Percentiles rank a stretch among this genome's conserved stretches.
Evolutionary conservation across 2,797 vertebrate genomes (phyloP).

Genomic region (Steatocranus sp.): DNA sequence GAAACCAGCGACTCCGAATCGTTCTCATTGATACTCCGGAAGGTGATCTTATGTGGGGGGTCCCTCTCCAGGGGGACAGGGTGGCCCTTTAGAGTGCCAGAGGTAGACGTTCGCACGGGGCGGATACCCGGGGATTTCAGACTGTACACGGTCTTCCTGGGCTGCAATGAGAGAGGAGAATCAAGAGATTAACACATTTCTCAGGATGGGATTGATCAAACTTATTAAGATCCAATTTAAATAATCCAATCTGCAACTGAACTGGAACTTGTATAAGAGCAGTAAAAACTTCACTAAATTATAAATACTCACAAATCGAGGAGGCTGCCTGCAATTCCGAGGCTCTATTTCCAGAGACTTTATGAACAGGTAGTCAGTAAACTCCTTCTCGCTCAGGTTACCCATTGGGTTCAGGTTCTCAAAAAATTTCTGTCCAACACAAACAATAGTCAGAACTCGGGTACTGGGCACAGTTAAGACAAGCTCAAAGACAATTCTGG

Average conservation of each 20-base stretch:
- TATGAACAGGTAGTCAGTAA: slow-evolving; percentile 94
- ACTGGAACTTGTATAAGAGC: neutral
- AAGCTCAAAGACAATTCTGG: neutral
- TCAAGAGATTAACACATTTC: neutral
- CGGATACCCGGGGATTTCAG: slow-evolving; percentile 95
- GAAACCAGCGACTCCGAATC: slow-evolving; percentile 80
- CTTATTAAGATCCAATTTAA: neutral
- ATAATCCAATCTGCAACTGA: neutral
- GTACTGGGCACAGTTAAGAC: neutral
- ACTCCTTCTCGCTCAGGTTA: slow-evolving; percentile 89
- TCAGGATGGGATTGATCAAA: neutral
- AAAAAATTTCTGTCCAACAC: slow-evolving; percentile 85
- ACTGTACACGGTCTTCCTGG: slow-evolving; percentile 87
- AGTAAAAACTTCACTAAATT: neutral
- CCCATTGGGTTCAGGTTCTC: slow-evolving; percentile 98
- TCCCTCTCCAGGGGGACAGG: slow-evolving; percentile 91
- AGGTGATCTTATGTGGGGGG: slow-evolving; percentile 93
- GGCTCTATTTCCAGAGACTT: slow-evolving; percentile 95
- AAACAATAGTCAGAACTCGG: neutral
- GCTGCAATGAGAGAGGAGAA: slow-evolving; percentile 63
- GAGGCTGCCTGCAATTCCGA: slow-evolving; percentile 89
- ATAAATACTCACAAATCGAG: slow-evolving; percentile 87
- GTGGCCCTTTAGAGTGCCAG: slow-evolving; percentile 85
- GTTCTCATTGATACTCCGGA: slow-evolving; percentile 89
- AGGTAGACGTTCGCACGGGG: slow-evolving; percentile 85